A percentile compares a stretch with the other conserved stretches of the same genome.
Evolutionary conservation across 1,140 invertebrate species (phyloP).

Genomic region (Drosophila lini): DNA sequence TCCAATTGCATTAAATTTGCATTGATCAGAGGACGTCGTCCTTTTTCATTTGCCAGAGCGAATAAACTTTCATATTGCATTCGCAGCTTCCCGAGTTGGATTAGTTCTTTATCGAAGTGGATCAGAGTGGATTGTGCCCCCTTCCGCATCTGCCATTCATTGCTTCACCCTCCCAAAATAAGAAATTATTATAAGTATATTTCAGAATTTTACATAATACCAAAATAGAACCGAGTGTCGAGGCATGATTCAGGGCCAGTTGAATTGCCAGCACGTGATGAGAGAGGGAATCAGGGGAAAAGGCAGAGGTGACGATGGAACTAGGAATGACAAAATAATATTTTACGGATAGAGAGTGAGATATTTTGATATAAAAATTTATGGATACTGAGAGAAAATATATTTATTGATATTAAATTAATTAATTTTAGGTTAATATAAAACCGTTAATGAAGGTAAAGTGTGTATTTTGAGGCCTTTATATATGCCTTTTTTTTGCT

Average conservation of each 20-base stretch:
- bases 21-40: constrained; percentile 53
- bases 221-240: constrained; percentile 39
- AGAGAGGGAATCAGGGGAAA: not conserved
- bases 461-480: no score
- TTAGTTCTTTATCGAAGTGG: constrained; percentile 36
- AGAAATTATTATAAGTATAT: constrained; percentile 44
- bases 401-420: no score
- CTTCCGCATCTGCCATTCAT: not conserved
- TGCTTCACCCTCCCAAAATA: constrained; percentile 10
- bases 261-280: constrained; percentile 27
- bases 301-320: not conserved
- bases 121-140: constrained; percentile 44
- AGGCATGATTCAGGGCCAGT: constrained; percentile 34
- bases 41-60: constrained; percentile 47
- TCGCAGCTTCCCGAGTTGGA: constrained; percentile 41
- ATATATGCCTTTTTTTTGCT: no score
- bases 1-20: constrained; percentile 68
- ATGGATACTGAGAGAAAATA: not conserved
- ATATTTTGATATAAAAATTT: not conserved
- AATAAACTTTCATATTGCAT: constrained; percentile 58
- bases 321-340: constrained; percentile 5
- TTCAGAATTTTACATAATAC: constrained; percentile 40
- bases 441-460: no score
- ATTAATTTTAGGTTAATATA: no score
- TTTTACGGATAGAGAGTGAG: not conserved